Evolutionary conservation across 2,797 vertebrate species (phyloP), one percentile per base, ranked within the genome.

Genomic region (Pampus argenteus): DNA sequence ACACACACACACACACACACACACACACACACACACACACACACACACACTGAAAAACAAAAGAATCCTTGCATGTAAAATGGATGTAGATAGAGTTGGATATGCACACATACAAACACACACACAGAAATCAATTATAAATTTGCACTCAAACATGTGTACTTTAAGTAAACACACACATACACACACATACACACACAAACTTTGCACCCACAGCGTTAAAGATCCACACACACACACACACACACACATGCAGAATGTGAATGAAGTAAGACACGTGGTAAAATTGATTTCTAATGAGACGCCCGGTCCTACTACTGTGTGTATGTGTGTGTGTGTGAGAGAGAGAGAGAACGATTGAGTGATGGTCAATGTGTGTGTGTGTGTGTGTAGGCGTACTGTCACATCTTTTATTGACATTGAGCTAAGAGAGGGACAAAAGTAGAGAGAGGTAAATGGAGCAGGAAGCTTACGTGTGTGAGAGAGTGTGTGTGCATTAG

Each of bases 281-380:
- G 69, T 75, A 72, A 85, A 87, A 86, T 82, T 60, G 68, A 86
- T 80, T 83, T 75, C 57, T 88, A 79, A 86, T 81, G 66, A 56
- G 67, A 58, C 14, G 45, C 34, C 61, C 42, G 34, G 28, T 55
- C 60, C 28, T 23, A 52, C 31, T 49, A 74, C 70, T 60, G 2
- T 25, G 36, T 57, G 36, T 52, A 56, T 66, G 58, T 56, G 64
- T 31, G 47, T 51, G 57, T 31, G 42, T 62, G 20, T 45, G 28
- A n/a, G n/a, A n/a, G n/a, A n/a, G n/a, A n/a, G n/a, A n/a, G n/a
- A n/a, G n/a, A n/a, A n/a, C n/a, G n/a, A n/a, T n/a, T n/a, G n/a
- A n/a, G n/a, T n/a, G n/a, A n/a, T n/a, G n/a, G n/a, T n/a, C n/a
- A n/a, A n/a, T 49, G 36, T 58, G 51, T 52, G 29, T 60, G 42